These are phyloP conservation scores for Rana temporaria DNA, from an alignment of 2,113 vertebrate species.

Conservation along the genomic window DNA sequence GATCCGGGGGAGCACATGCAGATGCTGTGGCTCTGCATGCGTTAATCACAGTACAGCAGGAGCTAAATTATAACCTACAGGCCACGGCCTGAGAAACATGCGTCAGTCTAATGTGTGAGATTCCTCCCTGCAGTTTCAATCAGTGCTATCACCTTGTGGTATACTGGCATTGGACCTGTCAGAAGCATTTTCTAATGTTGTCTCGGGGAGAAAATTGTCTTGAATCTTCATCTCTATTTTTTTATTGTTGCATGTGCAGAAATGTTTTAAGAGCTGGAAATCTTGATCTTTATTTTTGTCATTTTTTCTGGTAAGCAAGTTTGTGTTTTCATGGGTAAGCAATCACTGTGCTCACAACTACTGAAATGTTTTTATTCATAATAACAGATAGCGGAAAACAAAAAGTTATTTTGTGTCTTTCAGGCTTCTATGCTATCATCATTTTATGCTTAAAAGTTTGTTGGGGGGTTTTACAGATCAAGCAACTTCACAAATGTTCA, in stretches of 20 bases:
- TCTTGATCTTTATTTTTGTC: no score
- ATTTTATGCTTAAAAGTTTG: no score
- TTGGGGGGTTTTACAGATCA: no score
- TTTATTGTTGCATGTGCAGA: background rate
- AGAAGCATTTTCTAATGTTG: background rate
- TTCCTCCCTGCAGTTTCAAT: constrained; percentile 11
- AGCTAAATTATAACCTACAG: constrained; percentile 26
- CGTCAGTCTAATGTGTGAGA: constrained; percentile 8
- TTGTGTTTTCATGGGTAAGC: no score
- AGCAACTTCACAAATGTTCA: no score
- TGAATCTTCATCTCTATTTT: background rate
- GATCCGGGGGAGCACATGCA: constrained; percentile 17
- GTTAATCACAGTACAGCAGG: constrained; percentile 34
- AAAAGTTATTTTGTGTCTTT: no score
- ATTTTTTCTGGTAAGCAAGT: no score
- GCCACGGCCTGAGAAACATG: constrained; percentile 10
- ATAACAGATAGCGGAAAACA: no score
- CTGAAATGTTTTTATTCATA: no score
- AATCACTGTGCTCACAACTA: no score
- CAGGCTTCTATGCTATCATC: no score
- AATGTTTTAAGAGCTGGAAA: background rate
- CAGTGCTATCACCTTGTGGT: background rate
- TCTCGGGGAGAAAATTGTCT: background rate
- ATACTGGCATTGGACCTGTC: background rate
- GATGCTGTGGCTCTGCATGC: constrained; percentile 13